A percentile compares a stretch with the other conserved stretches of the same genome.
Conservation (phyloP, 2,797 vertebrate species). For the Menidia menidia region DNA sequence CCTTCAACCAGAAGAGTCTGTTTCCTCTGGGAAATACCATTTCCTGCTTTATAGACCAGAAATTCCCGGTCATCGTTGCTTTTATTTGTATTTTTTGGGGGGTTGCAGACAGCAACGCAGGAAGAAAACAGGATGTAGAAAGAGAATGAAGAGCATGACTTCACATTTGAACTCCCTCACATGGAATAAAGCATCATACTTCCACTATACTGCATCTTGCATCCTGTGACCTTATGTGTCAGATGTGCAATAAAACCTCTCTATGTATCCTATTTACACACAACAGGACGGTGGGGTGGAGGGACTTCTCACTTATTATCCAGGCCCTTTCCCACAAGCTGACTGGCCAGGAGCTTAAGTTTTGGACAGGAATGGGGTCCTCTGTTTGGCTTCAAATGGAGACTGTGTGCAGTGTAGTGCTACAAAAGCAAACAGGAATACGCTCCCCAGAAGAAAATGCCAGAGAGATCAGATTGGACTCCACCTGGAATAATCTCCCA, state of each 20-base stretch:
- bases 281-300: constrained; percentile 9
- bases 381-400: constrained; percentile 37
- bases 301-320: constrained; percentile 44
- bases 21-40: constrained; percentile 53
- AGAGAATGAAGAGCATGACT: constrained; percentile 67
- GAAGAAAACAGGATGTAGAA: constrained; percentile 64
- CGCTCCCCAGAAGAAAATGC: constrained; percentile 45
- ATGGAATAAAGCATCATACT: constrained; percentile 30
- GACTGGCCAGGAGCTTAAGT: constrained; percentile 29
- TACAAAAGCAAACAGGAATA: constrained; percentile 70
- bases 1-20: constrained; percentile 53
- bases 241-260: constrained; percentile 68
- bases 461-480: constrained; percentile 67
- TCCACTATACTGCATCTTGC: constrained; percentile 48
- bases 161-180: constrained; percentile 56
- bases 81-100: constrained; percentile 6
- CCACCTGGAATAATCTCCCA: constrained; percentile 49
- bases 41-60: constrained; percentile 46
- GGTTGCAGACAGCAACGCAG: constrained; percentile 46
- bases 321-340: constrained; percentile 22
- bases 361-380: background rate
- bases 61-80: constrained; percentile 34
- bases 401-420: constrained; percentile 50
- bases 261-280: constrained; percentile 64
- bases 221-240: constrained; percentile 46